phyloP scores from a whole-genome alignment of 2,797 vertebrate genomes.

The Australoheros facetus region DNA sequence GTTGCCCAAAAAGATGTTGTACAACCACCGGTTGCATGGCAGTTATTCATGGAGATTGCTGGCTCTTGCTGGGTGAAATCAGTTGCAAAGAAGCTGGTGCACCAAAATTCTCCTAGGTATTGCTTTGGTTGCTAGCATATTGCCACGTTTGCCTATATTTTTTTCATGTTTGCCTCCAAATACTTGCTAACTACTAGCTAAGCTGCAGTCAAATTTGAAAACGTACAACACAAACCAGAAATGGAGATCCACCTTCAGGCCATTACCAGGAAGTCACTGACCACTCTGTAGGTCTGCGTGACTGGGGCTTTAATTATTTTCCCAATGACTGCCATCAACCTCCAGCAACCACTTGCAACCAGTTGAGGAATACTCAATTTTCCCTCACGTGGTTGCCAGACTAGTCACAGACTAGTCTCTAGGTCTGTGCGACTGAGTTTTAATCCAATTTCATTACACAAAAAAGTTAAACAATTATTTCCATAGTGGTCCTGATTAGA shows the following conservation, averaged over 20 bases:
- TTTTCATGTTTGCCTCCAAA: background rate
- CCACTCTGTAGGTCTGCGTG: background rate
- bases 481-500: background rate
- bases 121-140: background rate
- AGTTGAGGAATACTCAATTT: background rate
- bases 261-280: background rate
- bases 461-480: background rate
- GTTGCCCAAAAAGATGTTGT: background rate
- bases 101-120: background rate
- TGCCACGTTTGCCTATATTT: background rate
- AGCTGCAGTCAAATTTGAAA: background rate
- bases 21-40: background rate
- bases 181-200: background rate
- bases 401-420: background rate
- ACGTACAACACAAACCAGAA: background rate
- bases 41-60: background rate
- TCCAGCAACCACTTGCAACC: background rate
- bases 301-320: background rate
- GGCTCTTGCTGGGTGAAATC: background rate
- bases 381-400: background rate
- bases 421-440: background rate
- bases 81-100: background rate
- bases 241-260: background rate
- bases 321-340: background rate
- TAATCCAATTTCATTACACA: background rate